phyloP scores from a whole-genome alignment of 2,797 vertebrate genomes.

The Acomys russatus region DNA sequence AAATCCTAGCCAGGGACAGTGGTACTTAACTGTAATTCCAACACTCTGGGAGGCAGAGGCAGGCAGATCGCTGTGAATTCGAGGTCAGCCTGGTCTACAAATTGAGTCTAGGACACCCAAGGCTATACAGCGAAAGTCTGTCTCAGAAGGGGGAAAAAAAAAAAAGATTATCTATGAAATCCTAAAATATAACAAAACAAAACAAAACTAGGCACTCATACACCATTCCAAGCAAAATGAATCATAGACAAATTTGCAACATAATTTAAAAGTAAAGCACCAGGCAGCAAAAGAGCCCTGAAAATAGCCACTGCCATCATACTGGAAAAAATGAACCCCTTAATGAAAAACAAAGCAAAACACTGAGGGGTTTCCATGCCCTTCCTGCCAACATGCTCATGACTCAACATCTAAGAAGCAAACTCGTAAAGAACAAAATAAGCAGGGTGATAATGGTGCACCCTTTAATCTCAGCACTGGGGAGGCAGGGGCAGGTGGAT shows the following conservation, averaged over 20 bases:
- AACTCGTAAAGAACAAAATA: not conserved
- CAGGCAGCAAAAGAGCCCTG: not conserved
- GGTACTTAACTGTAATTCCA: too few species aligned
- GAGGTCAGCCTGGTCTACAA: too few species aligned
- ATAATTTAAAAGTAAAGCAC: not conserved
- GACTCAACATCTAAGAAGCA: conserved; percentile 65
- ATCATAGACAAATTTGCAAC: conserved; percentile 37
- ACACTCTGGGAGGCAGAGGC: too few species aligned
- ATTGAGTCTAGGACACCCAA: too few species aligned
- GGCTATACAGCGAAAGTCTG: too few species aligned
- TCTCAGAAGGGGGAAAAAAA: too few species aligned
- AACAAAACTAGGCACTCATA: conserved; percentile 9
- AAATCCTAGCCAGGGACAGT: not conserved
- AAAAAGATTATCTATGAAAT: conserved; percentile 51
- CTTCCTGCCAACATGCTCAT: conserved; percentile 54
- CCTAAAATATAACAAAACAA: conserved; percentile 16
- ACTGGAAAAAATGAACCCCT: not conserved
- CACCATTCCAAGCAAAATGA: conserved; percentile 58
- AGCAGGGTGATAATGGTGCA: too few species aligned
- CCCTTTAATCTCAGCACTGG: too few species aligned
- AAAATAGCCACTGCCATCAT: not conserved
- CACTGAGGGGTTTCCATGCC: not conserved
- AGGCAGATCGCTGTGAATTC: too few species aligned
- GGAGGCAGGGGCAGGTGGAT: too few species aligned
- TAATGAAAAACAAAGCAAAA: conserved; percentile 21